Conservation (phyloP, 2,113 vertebrate species). For the Trematocara stigmaticum region DNA sequence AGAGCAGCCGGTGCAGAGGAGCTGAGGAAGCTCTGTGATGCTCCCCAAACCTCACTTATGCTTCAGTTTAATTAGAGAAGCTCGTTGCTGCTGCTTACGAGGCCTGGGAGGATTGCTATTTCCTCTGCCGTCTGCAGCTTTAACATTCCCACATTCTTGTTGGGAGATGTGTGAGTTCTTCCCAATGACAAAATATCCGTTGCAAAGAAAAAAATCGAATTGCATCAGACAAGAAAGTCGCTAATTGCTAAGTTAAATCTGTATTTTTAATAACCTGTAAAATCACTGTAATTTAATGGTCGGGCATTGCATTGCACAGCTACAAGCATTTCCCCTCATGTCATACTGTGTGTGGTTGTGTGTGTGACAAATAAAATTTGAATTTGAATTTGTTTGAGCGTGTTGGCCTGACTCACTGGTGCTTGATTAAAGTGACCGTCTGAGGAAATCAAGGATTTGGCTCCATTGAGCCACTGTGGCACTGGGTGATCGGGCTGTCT, state of each 20-base stretch:
- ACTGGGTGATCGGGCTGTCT: not conserved
- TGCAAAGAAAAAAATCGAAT: not conserved
- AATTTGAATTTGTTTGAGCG: not conserved
- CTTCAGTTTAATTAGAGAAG: conserved; percentile 31
- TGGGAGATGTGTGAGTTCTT: not conserved
- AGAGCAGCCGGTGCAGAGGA: not conserved
- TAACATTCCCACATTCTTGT: conserved; percentile 1
- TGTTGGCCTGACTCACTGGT: not conserved
- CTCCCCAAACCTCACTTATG: not conserved
- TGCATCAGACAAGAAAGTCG: not conserved
- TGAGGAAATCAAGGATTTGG: not conserved
- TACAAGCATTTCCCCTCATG: too few species aligned
- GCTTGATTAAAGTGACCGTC: not conserved
- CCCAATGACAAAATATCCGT: not conserved
- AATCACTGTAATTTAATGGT: too few species aligned
- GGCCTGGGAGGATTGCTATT: not conserved
- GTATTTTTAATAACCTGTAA: too few species aligned
- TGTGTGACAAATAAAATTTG: too few species aligned
- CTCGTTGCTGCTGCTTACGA: conserved; percentile 22
- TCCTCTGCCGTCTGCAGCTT: conserved; percentile 1
- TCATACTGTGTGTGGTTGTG: too few species aligned
- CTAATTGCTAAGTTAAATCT: not conserved
- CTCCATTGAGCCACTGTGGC: not conserved
- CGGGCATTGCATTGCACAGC: too few species aligned
- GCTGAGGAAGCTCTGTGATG: not conserved